phyloP scores from a whole-genome alignment of 2,797 vertebrate genomes.

The Epinephelus coioides region DNA sequence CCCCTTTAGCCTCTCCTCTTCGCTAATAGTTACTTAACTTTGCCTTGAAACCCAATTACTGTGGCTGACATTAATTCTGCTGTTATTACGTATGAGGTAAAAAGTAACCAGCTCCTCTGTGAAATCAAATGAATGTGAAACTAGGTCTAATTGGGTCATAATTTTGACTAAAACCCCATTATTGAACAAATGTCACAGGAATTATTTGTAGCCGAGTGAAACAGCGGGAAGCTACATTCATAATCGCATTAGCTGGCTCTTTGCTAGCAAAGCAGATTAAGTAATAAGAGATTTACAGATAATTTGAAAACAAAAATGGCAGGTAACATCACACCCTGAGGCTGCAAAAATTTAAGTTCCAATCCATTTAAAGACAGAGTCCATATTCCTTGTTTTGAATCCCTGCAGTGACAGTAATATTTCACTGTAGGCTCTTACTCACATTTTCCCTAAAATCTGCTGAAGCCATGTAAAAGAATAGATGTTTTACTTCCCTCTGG shows the following conservation, averaged over 20 bases:
- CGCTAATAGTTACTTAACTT: slow-evolving; percentile 79
- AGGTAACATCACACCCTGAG: slow-evolving; percentile 36
- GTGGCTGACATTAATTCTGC: slow-evolving; percentile 82
- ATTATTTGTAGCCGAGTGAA: slow-evolving; percentile 75
- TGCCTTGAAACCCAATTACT: slow-evolving; percentile 83
- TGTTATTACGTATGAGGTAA: slow-evolving; percentile 82
- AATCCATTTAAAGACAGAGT: slow-evolving; percentile 10
- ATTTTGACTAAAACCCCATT: slow-evolving; percentile 82
- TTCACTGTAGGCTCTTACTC: background rate
- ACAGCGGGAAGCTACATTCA: slow-evolving; percentile 67
- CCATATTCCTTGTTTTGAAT: background rate
- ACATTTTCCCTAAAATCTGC: slow-evolving; percentile 10
- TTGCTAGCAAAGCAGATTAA: slow-evolving; percentile 70
- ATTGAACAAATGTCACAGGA: slow-evolving; percentile 76
- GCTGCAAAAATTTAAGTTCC: background rate
- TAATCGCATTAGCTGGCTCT: slow-evolving; percentile 76
- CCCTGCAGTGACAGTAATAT: slow-evolving; percentile 2
- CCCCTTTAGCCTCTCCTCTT: slow-evolving; percentile 59
- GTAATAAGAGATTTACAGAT: slow-evolving; percentile 49
- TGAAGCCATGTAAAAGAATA: background rate
- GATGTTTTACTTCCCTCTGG: background rate
- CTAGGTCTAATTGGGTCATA: slow-evolving; percentile 82
- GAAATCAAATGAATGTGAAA: slow-evolving; percentile 79
- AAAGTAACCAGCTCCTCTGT: slow-evolving; percentile 71
- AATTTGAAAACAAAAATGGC: slow-evolving; percentile 44